phyloP scores from a whole-genome alignment of 2,113 vertebrate species.

The Talpa occidentalis region DNA sequence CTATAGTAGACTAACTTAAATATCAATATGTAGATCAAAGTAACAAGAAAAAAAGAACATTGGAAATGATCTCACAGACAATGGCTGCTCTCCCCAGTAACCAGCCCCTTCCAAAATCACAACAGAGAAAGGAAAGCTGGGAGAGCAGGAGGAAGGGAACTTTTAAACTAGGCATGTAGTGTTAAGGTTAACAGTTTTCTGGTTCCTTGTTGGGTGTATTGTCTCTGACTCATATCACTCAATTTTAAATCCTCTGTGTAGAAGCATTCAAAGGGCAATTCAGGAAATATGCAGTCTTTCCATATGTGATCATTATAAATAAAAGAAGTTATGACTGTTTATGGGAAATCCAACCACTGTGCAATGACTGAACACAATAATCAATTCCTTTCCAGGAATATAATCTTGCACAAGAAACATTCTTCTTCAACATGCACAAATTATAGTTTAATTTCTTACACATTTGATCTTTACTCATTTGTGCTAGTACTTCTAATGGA shows the following conservation, averaged over 20 bases:
- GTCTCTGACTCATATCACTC: neutral
- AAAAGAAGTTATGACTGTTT: neutral
- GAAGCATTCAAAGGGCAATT: neutral
- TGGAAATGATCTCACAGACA: conserved; percentile 62
- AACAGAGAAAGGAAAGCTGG: neutral
- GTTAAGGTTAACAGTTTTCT: conserved; percentile 38
- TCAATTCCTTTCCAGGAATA: neutral
- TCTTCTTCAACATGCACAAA: neutral
- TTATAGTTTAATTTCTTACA: neutral
- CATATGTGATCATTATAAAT: neutral
- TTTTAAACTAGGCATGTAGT: neutral
- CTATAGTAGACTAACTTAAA: conserved; percentile 52
- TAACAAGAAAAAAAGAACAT: conserved; percentile 53
- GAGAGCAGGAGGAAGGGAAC: neutral
- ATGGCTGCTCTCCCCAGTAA: neutral
- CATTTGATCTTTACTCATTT: neutral
- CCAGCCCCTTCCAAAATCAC: neutral
- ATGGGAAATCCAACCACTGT: neutral
- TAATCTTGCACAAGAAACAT: neutral
- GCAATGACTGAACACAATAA: neutral
- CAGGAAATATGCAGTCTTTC: neutral
- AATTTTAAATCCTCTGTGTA: neutral
- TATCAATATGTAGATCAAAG: conserved; percentile 53
- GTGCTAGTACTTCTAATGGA: neutral
- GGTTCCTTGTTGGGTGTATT: neutral